phyloP scores from a whole-genome alignment of 1,140 invertebrate species.

The Lasioglossum baleicum region DNA sequence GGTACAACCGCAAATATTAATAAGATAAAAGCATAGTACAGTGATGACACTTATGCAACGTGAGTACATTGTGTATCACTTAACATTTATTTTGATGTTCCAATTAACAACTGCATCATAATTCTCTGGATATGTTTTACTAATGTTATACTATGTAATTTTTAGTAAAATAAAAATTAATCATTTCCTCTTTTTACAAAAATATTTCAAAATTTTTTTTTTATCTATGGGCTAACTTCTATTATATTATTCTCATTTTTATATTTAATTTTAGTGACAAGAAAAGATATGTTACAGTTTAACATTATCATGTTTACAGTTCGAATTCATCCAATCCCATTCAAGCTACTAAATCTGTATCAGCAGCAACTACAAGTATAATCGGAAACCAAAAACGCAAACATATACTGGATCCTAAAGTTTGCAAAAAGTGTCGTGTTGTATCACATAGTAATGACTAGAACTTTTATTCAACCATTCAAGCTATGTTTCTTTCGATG shows the following conservation, averaged over 20 bases:
- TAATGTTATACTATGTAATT: conserved; percentile 1
- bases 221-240: no score
- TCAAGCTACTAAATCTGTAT: background rate
- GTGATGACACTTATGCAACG: conserved; percentile 77
- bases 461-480: conserved; percentile 36
- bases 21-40: conserved; percentile 76
- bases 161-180: no score
- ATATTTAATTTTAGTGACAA: conserved; percentile 23
- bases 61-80: conserved; percentile 73
- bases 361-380: background rate
- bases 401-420: conserved; percentile 67
- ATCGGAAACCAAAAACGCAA: conserved; percentile 70
- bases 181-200: no score
- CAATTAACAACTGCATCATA: no score
- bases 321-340: conserved; percentile 19
- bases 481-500: conserved; percentile 1
- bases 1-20: conserved; percentile 79
- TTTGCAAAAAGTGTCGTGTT: conserved; percentile 69
- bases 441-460: conserved; percentile 62
- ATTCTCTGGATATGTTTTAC: no score
- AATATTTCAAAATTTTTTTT: no score
- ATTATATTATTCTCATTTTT: no score
- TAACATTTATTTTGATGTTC: no score
- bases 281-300: no score
- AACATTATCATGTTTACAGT: conserved; percentile 47